Evolutionary conservation across 2,888 invertebrate species (phyloP).

Genomic region (Eristalis intricaria): DNA sequence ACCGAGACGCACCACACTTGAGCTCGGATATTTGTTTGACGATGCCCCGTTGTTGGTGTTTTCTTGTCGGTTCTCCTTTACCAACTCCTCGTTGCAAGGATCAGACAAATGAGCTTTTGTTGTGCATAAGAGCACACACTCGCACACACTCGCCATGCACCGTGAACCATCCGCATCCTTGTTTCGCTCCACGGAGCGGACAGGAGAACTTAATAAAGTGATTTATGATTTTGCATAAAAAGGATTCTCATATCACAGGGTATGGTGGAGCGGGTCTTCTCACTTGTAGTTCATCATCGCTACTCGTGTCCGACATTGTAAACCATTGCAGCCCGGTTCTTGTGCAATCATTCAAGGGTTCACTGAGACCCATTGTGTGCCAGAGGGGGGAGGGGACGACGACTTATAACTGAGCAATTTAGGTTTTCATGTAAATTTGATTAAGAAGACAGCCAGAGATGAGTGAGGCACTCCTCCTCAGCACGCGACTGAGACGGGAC

Average conservation of each 20-base stretch:
- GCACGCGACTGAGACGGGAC: neutral
- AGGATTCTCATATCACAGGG: slow-evolving; percentile 31
- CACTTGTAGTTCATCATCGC: slow-evolving; percentile 55
- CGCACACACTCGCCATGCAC: neutral
- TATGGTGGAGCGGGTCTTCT: neutral
- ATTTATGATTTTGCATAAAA: slow-evolving; percentile 59
- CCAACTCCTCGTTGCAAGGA: slow-evolving; percentile 21
- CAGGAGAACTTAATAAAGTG: slow-evolving; percentile 60
- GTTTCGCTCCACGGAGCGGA: slow-evolving; percentile 7
- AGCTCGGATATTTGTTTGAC: slow-evolving; percentile 22
- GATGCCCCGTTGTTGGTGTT: slow-evolving; percentile 6
- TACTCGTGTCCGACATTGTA: slow-evolving; percentile 45
- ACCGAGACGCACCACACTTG: slow-evolving; percentile 17
- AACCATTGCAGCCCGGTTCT: slow-evolving; percentile 17
- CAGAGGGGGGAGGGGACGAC: slow-evolving; percentile 1
- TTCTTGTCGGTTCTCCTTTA: neutral
- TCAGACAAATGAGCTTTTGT: slow-evolving; percentile 46
- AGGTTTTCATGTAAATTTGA: slow-evolving; percentile 64
- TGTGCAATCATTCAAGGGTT: slow-evolving; percentile 40
- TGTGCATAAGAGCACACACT: slow-evolving; percentile 13
- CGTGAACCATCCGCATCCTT: neutral
- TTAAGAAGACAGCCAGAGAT: slow-evolving; percentile 35
- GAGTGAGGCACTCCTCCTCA: neutral
- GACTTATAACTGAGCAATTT: slow-evolving; percentile 44
- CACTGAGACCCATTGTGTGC: neutral